These are phyloP conservation scores for Artibeus jamaicensis DNA, from an alignment of 2,797 vertebrate species.

Conservation along the genomic window DNA sequence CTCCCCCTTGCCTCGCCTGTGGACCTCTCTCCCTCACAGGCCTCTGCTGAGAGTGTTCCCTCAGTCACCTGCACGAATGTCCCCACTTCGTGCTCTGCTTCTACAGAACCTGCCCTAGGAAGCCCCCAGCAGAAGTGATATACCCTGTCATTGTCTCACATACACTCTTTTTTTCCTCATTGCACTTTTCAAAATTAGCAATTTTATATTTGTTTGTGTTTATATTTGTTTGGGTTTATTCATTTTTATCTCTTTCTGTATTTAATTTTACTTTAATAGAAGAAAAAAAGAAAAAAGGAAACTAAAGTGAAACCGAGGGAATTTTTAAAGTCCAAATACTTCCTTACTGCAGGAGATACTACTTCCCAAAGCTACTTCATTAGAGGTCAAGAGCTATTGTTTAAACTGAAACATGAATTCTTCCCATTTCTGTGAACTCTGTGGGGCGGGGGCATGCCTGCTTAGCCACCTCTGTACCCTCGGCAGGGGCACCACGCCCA, in stretches of 20 bases:
- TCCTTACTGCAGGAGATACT: not conserved
- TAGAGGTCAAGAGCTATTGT: not conserved
- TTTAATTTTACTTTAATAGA: not conserved
- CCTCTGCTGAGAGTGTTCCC: not conserved
- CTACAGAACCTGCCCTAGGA: not conserved
- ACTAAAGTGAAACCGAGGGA: not conserved
- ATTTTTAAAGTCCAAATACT: not conserved
- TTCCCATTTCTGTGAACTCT: not conserved
- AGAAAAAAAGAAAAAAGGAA: not conserved
- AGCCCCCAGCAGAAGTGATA: not conserved
- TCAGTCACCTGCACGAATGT: not conserved
- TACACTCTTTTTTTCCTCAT: not conserved
- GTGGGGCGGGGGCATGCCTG: not conserved
- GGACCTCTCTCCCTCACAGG: too few relatives aligned
- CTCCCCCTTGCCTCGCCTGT: not conserved
- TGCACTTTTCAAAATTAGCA: not conserved
- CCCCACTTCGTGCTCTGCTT: not conserved
- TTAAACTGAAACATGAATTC: not conserved
- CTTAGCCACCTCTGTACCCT: not conserved
- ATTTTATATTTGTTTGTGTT: not conserved
- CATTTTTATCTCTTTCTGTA: not conserved
- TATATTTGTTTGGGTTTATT: not conserved
- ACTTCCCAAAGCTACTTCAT: not conserved
- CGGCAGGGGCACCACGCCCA: accelerated
- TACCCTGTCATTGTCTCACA: not conserved